Conservation (phyloP, 2,797 vertebrate genomes). For the Enteromius anoplus region DNA sequence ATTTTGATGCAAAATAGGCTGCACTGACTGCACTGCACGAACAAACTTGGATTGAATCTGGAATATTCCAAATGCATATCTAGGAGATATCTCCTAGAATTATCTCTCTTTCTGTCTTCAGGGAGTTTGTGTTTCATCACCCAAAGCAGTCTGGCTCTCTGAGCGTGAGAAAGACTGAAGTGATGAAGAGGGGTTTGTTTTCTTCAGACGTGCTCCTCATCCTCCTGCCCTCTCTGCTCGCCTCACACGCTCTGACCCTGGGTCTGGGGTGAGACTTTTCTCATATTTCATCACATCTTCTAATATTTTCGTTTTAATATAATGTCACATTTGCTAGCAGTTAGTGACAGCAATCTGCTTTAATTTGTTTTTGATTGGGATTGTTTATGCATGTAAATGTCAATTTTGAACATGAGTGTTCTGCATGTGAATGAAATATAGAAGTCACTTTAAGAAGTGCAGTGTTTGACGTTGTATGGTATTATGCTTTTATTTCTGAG, state of each 20-base stretch:
- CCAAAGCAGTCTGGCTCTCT: slow-evolving; percentile 73
- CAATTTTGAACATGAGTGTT: neutral
- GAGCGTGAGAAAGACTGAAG: slow-evolving; percentile 75
- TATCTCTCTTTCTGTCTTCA: slow-evolving; percentile 44
- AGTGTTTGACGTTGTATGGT: neutral
- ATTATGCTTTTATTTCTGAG: too few species aligned
- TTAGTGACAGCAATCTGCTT: neutral
- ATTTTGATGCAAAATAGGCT: neutral
- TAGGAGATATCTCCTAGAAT: neutral
- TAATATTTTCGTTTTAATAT: neutral
- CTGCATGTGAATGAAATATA: neutral
- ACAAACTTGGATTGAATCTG: neutral
- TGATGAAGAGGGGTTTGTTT: slow-evolving; percentile 79
- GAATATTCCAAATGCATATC: neutral
- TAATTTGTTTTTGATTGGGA: slow-evolving; percentile 6
- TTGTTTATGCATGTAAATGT: neutral
- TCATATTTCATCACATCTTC: slow-evolving; percentile 1
- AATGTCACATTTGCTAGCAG: neutral
- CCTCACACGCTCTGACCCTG: slow-evolving; percentile 79
- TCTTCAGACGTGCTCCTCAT: slow-evolving; percentile 77
- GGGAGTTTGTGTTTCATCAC: slow-evolving; percentile 80
- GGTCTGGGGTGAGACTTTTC: slow-evolving; percentile 73
- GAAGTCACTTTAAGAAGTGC: neutral
- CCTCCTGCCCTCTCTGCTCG: slow-evolving; percentile 76
- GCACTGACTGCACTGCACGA: neutral